Evolutionary conservation across 2,797 vertebrate genomes (phyloP).

Genomic region (Macropus fuliginosus): DNA sequence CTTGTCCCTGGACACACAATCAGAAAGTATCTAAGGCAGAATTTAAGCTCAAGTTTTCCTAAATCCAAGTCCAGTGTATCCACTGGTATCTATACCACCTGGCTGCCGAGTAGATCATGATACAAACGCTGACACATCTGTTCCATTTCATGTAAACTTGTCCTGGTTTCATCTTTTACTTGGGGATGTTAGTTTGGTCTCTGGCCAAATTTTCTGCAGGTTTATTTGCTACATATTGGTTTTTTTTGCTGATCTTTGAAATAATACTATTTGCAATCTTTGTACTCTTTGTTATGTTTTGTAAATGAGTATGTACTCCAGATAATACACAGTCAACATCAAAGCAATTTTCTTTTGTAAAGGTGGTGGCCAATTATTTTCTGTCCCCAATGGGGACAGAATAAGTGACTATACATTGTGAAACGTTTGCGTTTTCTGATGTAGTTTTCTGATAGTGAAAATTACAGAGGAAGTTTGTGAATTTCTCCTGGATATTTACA

Average conservation of each 20-base stretch:
- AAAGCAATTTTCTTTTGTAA: constrained; percentile 56
- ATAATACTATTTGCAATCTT: constrained; percentile 57
- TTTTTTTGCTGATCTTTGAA: not conserved
- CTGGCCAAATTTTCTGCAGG: not conserved
- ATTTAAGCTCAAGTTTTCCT: not conserved
- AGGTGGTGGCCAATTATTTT: constrained; percentile 71
- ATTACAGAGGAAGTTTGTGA: constrained; percentile 58
- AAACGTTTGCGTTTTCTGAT: constrained; percentile 76
- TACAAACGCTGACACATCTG: not conserved
- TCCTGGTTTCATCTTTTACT: not conserved
- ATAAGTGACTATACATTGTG: constrained; percentile 71
- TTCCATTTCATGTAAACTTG: not conserved
- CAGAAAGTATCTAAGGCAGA: not conserved
- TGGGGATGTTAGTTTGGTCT: not conserved
- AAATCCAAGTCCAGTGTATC: not conserved
- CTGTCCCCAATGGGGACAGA: constrained; percentile 68
- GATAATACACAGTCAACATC: constrained; percentile 69
- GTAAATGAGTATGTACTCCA: constrained; percentile 30
- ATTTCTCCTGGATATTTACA: constrained; percentile 5
- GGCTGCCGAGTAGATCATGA: not conserved
- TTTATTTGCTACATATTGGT: not conserved
- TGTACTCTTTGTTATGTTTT: constrained; percentile 62
- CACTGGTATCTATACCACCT: not conserved
- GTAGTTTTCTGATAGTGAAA: constrained; percentile 66
- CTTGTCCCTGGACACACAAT: not conserved